These are phyloP conservation scores for Archilochus colubris DNA, from an alignment of 2,113 vertebrate genomes.

Conservation along the genomic window DNA sequence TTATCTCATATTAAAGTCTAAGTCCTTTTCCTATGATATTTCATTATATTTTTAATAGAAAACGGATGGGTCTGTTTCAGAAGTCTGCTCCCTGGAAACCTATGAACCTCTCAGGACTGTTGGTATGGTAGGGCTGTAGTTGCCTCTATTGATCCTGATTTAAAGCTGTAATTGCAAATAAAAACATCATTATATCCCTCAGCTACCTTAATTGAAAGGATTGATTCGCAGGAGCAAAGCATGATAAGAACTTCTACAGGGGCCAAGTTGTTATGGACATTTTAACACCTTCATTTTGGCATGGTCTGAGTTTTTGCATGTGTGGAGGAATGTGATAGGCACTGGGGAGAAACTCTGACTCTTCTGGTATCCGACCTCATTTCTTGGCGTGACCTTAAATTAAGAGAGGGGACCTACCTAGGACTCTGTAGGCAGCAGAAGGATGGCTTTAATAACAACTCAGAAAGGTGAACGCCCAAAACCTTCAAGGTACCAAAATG, in stretches of 20 bases:
- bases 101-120: slow-evolving; percentile 11
- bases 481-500: background rate
- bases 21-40: slow-evolving; percentile 52
- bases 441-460: background rate
- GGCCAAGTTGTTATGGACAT: slow-evolving; percentile 13
- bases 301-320: background rate
- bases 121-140: slow-evolving; percentile 71
- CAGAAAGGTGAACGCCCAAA: background rate
- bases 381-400: background rate
- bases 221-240: slow-evolving; percentile 36
- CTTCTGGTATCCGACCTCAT: background rate
- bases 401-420: background rate
- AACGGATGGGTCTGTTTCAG: slow-evolving; percentile 77
- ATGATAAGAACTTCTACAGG: slow-evolving; percentile 44
- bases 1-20: slow-evolving; percentile 52
- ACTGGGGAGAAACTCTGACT: background rate
- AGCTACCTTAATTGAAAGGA: slow-evolving; percentile 65
- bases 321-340: background rate
- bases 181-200: slow-evolving; percentile 80
- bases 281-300: slow-evolving; percentile 43
- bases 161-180: slow-evolving; percentile 83
- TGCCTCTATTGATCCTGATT: slow-evolving; percentile 84
- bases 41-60: slow-evolving; percentile 76
- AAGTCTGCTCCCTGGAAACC: slow-evolving; percentile 70
- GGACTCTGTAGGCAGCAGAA: background rate